Evolutionary conservation across 1,140 invertebrate species (phyloP).

Genomic region (Camponotus vicinus): DNA sequence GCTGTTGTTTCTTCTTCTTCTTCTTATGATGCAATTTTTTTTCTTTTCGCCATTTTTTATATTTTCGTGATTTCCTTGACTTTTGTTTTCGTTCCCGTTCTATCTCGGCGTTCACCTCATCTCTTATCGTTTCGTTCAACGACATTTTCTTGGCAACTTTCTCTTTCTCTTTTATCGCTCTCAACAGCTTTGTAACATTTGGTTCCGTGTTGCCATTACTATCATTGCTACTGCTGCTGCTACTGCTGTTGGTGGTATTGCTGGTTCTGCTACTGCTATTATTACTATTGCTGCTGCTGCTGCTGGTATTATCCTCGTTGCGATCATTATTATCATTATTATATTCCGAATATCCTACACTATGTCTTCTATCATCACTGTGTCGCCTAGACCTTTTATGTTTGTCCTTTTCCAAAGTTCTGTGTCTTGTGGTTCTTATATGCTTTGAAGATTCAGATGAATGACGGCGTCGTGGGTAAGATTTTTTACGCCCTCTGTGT

Average conservation of each 20-base stretch:
- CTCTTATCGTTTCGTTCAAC: slow-evolving; percentile 83
- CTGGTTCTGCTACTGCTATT: slow-evolving; percentile 26
- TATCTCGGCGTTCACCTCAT: slow-evolving; percentile 84
- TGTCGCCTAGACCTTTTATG: slow-evolving; percentile 31
- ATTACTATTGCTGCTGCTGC: not conserved
- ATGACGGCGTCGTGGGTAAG: slow-evolving; percentile 9
- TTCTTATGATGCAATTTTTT: slow-evolving; percentile 76
- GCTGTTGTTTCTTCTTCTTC: slow-evolving; percentile 66
- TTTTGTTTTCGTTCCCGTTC: slow-evolving; percentile 81
- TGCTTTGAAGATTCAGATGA: slow-evolving; percentile 27
- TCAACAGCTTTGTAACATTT: slow-evolving; percentile 79
- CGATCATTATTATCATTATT: not conserved
- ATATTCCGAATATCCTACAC: not conserved
- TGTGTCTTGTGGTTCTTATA: not conserved
- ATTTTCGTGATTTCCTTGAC: slow-evolving; percentile 62
- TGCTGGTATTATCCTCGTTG: not conserved
- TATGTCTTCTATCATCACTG: slow-evolving; percentile 40
- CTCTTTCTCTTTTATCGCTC: slow-evolving; percentile 84
- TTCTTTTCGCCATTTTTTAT: slow-evolving; percentile 76
- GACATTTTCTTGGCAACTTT: slow-evolving; percentile 83
- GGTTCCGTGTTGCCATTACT: slow-evolving; percentile 62
- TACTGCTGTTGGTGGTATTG: slow-evolving; percentile 57
- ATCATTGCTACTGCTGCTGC: slow-evolving; percentile 50
- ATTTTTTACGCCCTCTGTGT: not conserved
- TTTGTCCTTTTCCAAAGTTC: slow-evolving; percentile 2